Conservation (phyloP, 2,888 invertebrate genomes). For the Malacosoma neustria region DNA sequence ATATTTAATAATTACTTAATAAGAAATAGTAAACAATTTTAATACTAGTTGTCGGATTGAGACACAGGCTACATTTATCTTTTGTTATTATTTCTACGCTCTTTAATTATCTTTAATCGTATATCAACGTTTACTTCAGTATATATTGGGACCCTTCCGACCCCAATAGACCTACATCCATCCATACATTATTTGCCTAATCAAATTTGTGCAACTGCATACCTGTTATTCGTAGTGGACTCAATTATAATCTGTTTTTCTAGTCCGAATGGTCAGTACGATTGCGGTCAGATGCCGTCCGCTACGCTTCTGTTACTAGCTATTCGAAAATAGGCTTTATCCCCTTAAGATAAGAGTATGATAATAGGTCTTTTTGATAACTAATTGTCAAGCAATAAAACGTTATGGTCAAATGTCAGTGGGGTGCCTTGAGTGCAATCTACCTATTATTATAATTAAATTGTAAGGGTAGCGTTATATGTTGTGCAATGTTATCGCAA, state of each 20-base stretch:
- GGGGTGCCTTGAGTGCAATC: slow-evolving; percentile 29
- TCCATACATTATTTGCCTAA: slow-evolving; percentile 7
- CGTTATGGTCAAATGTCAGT: slow-evolving; percentile 43
- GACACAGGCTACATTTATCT: no score
- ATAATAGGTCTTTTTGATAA: slow-evolving; percentile 12
- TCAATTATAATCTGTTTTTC: slow-evolving; percentile 8
- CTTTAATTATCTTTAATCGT: no score
- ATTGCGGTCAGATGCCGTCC: slow-evolving; percentile 23
- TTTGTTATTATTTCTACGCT: no score
- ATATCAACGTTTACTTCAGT: no score
- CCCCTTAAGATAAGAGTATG: slow-evolving; percentile 12
- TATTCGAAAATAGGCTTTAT: slow-evolving; percentile 18
- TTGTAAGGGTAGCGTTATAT: slow-evolving; percentile 23
- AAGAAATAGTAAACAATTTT: no score
- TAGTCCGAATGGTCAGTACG: slow-evolving; percentile 30
- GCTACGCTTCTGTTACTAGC: slow-evolving; percentile 1
- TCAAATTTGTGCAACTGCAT: slow-evolving; percentile 2
- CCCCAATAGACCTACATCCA: no score
- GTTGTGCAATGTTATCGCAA: no score
- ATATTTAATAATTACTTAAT: no score
- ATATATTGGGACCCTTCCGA: no score
- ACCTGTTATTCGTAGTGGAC: slow-evolving; percentile 7
- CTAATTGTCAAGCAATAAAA: slow-evolving; percentile 59
- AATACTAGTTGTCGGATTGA: no score
- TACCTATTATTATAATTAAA: slow-evolving; percentile 30